Conservation (phyloP, 2,797 vertebrate species). For the Gobio occitaniae region DNA sequence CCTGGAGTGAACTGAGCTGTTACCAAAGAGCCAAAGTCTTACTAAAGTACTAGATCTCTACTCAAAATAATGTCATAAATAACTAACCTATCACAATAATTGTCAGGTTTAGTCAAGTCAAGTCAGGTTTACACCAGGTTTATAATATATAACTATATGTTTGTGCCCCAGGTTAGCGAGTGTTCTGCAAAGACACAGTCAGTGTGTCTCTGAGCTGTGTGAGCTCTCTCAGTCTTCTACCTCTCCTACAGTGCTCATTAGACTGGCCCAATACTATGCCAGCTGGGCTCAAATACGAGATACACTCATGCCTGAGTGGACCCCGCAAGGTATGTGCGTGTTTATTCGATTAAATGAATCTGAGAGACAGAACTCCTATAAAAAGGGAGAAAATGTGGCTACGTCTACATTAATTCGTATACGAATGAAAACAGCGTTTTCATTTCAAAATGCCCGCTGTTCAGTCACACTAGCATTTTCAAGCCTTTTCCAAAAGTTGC, state of each 20-base stretch:
- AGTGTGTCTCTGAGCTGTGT: constrained; percentile 76
- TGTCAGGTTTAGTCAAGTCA: no score
- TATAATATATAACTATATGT: neutral
- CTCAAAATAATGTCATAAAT: neutral
- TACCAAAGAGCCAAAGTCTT: constrained; percentile 73
- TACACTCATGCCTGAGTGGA: constrained; percentile 77
- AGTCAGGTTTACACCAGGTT: no score
- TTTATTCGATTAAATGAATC: neutral
- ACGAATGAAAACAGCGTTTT: no score
- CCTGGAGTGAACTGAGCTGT: constrained; percentile 73
- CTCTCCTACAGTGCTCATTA: constrained; percentile 74
- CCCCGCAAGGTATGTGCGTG: constrained; percentile 58
- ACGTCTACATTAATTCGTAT: neutral
- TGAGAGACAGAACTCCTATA: neutral
- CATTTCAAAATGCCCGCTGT: neutral
- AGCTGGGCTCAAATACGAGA: constrained; percentile 83
- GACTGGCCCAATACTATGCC: constrained; percentile 82
- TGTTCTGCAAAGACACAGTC: constrained; percentile 70
- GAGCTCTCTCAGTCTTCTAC: constrained; percentile 69
- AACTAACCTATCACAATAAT: neutral
- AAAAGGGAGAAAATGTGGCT: neutral
- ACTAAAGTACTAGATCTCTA: constrained; percentile 67
- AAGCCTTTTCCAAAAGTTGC: neutral
- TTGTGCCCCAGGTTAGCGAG: constrained; percentile 66
- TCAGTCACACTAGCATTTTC: neutral